A percentile compares a stretch with the other conserved stretches of the same genome.
These are phyloP conservation scores for Ovis canadensis DNA, from an alignment of 2,113 vertebrate species.

Conservation along the genomic window DNA sequence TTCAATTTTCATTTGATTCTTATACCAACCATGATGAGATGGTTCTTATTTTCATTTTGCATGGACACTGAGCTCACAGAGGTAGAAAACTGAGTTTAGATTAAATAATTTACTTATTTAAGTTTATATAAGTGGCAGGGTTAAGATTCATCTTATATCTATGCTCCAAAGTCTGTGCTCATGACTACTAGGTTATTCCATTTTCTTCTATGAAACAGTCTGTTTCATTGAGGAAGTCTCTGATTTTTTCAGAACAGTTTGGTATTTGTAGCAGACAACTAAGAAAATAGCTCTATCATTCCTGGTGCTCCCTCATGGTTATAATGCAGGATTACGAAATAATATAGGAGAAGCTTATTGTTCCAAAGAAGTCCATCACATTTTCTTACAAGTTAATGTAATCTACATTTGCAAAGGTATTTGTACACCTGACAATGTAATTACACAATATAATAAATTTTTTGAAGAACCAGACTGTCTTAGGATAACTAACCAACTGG, in stretches of 20 bases:
- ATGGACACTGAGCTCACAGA: not conserved
- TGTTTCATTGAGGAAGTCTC: not conserved
- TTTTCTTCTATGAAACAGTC: not conserved
- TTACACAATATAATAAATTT: not conserved
- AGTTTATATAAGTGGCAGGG: not conserved
- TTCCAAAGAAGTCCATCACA: not conserved
- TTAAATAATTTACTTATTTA: not conserved
- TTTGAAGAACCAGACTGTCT: not conserved
- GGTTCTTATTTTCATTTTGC: not conserved
- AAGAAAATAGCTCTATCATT: not conserved
- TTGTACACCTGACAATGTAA: not conserved
- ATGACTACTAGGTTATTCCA: not conserved
- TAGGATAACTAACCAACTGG: not conserved
- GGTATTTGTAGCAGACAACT: not conserved
- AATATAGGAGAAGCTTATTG: not conserved
- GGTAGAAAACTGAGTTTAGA: not conserved
- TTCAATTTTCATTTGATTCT: constrained; percentile 24
- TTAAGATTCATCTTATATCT: not conserved
- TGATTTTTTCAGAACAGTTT: not conserved
- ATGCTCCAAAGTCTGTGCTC: not conserved
- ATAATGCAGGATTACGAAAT: not conserved
- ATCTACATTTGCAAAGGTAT: not conserved
- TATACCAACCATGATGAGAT: not conserved
- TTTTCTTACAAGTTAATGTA: not conserved
- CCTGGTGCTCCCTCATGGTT: not conserved